Base-by-base conservation (phyloP, 1,140 invertebrate genomes). In the Apis dorsata region DNA sequence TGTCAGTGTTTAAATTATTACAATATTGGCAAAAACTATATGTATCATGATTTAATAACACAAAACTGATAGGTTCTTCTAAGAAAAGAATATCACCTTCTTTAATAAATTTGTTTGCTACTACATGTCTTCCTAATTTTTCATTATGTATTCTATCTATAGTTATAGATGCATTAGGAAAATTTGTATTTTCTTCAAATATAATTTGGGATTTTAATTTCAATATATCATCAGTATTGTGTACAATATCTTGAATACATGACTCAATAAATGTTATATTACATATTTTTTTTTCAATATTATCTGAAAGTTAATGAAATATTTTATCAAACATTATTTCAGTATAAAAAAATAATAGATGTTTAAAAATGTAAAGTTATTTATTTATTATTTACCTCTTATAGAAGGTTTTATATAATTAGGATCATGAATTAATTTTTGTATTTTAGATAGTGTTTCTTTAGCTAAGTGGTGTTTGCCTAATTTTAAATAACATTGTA, bases 11-110 rank as follows among this genome's bases (percentile, higher is more conserved):
- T 1, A 81, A 83, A 73, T 94, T 94, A 90, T 96, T 96, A 84
- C 96, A 94, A 86, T 96, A 93, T 84, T 95, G 86, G 83, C 93
- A 94, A 66, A 91, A 28, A 19, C 78, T 95, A 89, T 95, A 85
- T 60, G 93, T 91, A 51, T 85, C 69, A 83, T 94, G 92, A 75
- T 94, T 93, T 24, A 95, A 90, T 60, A 96, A 91, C 49, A 96
- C 95, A 86, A 96, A 95, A 66, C 95, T 93, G 92, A 95, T 97
- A n/a, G 97, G 96, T 87, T 96, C 95, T 92, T 97, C 97, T 9
- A 96, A 92, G 90, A 97, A 96, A 7, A 97, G 83, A 72, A 96
- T 93, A 87, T 97, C 95, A 3, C 96, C 96, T 79, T 94, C 94
- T 79, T 94, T 90, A 49, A 97, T 94, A 82, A 95, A 91, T 87